These are phyloP conservation scores for Achroia grisella DNA, from an alignment of 1,140 invertebrate genomes.

Conservation along the genomic window DNA sequence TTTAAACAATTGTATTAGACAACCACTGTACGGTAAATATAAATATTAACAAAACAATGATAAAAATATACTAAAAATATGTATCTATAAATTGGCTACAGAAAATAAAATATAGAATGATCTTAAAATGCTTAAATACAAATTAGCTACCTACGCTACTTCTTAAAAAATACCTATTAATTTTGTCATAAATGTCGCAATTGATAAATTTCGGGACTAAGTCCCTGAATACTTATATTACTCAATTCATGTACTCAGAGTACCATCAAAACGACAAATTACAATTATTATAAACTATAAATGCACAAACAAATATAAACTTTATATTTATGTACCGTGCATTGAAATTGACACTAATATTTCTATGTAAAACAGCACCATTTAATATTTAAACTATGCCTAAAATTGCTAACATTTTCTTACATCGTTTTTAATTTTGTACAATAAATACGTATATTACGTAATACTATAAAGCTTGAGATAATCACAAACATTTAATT, in stretches of 20 bases:
- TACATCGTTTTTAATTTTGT: too few species aligned
- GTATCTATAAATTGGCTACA: too few species aligned
- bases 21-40: too few species aligned
- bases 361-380: neutral
- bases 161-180: neutral
- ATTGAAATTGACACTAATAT: neutral
- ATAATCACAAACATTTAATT: too few species aligned
- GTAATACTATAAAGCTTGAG: neutral
- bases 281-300: conserved; percentile 13
- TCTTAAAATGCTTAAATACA: too few species aligned
- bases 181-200: conserved; percentile 2
- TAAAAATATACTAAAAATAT: too few species aligned
- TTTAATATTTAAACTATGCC: neutral
- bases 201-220: conserved; percentile 16
- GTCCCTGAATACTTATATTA: conserved; percentile 33
- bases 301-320: conserved; percentile 6
- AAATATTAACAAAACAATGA: too few species aligned
- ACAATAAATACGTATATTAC: neutral
- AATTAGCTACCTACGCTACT: too few species aligned
- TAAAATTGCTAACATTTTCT: neutral
- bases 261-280: conserved; percentile 40
- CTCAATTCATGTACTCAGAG: conserved; percentile 46
- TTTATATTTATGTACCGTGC: neutral
- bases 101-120: too few species aligned
- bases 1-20: too few species aligned